Base-by-base conservation (phyloP, 2,113 vertebrate species). In the Pyrgilauda ruficollis region DNA sequence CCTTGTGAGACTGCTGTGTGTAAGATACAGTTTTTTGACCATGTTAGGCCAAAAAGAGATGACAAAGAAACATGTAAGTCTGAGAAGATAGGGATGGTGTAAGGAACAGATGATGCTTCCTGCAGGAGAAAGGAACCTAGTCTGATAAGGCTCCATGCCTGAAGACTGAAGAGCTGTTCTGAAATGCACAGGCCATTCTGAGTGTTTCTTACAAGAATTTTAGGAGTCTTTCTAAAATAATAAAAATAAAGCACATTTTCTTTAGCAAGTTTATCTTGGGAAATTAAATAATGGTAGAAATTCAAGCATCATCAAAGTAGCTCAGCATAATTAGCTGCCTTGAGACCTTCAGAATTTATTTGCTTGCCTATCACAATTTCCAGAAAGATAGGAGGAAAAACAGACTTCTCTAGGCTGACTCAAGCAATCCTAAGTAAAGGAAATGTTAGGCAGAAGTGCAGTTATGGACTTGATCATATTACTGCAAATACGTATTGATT, bases 251-350 rank as follows among this genome's bases (percentile, higher is more conserved):
- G 4, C 15, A 31, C 2, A 33, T 55, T 87, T 91, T 78, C 49
- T 61, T 69, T 49, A 84, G 26, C 20, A 53, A 77, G 5, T 63
- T 86, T 88, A 8, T 84, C 81, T 77, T 53, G 43, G 63, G 55
- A 95, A 92, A 93, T 87, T 53, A 81, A 91, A 91, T 89, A 94
- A 91, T 33, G 10, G 33, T 70, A 87, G 73, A 89, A 89, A 84
- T 93, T 55, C 50, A 37, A 94, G 27, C 18, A 1, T 66, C 73
- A 74, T 84, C 59, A 43, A 49, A 87, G 20, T 78, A 78, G 55
- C 50, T 63, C 59, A 87, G 56, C 23, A 27, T 46, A 93, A 91
- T 84, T 77, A 86, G 39, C 55, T 84, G 39, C 50, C 33, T 81
- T 0, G 0, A 69, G 76, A 91, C 55, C n/a, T 76, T 58, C 47